A percentile compares a stretch with the other conserved stretches of the same genome.
Conservation (phyloP, 2,888 invertebrate genomes). For the Melitaea athalia region DNA sequence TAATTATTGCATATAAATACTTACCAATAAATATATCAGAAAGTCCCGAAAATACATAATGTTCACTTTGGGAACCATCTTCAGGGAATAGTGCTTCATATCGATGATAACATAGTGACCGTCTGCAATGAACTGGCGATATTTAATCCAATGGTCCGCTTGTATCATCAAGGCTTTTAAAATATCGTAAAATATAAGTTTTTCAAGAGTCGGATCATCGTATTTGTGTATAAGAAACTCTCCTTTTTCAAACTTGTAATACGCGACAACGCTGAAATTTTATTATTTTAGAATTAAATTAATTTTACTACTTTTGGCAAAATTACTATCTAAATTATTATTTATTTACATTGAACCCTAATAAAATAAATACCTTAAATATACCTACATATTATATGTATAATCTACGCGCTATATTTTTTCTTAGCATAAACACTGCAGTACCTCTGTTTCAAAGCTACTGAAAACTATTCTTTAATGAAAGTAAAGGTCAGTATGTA, state of each 20-base stretch:
- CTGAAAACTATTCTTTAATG: no score
- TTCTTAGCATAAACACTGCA: no score
- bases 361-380: no score
- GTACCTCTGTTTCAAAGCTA: no score
- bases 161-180: constrained; percentile 59
- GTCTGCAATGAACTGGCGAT: constrained; percentile 50
- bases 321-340: no score
- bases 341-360: no score
- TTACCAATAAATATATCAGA: constrained; percentile 63
- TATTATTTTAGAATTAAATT: no score
- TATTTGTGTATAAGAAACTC: constrained; percentile 65
- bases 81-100: constrained; percentile 57
- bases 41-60: constrained; percentile 67
- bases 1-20: constrained; percentile 32
- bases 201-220: constrained; percentile 56
- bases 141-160: constrained; percentile 61
- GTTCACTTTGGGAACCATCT: constrained; percentile 61
- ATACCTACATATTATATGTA: no score
- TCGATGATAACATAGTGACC: constrained; percentile 67
- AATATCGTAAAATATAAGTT: constrained; percentile 60
- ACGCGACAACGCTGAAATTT: constrained; percentile 53
- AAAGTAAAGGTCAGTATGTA: no score
- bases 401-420: no score
- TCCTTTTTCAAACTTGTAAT: constrained; percentile 51
- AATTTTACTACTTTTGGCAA: no score